Percentiles rank a stretch among this genome's conserved stretches.
Evolutionary conservation across 2,888 invertebrate genomes (phyloP).

Genomic region (Sesia apiformis): DNA sequence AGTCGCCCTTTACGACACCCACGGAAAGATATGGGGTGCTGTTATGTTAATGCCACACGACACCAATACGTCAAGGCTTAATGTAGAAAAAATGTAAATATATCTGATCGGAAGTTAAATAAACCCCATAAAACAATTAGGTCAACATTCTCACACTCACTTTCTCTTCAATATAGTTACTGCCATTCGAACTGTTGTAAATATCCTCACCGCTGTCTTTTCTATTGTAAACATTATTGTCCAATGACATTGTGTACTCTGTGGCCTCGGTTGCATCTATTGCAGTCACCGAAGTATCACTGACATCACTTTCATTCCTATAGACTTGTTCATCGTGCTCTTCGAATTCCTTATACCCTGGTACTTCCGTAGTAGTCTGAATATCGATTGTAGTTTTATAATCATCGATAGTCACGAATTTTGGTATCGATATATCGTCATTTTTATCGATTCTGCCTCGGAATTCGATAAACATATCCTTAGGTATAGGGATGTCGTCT

Average conservation of each 20-base stretch:
- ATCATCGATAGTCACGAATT: background rate
- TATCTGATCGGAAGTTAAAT: too few relatives aligned
- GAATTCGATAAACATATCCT: background rate
- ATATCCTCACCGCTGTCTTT: constrained; percentile 16
- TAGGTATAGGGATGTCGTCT: background rate
- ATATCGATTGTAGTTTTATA: background rate
- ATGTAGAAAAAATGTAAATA: too few relatives aligned
- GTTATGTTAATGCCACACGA: too few relatives aligned
- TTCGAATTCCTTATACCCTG: background rate
- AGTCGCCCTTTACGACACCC: too few relatives aligned
- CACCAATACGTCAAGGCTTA: too few relatives aligned
- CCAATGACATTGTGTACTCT: constrained; percentile 14
- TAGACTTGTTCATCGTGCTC: background rate
- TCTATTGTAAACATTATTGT: constrained; percentile 30
- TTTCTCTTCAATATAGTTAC: constrained; percentile 5
- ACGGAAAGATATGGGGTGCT: too few relatives aligned
- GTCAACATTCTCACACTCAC: too few relatives aligned
- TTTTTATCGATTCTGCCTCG: background rate
- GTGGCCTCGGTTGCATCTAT: constrained; percentile 7
- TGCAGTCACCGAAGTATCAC: background rate
- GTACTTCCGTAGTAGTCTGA: background rate
- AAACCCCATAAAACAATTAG: too few relatives aligned
- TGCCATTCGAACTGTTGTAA: constrained; percentile 15
- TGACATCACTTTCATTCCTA: background rate
- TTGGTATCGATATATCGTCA: background rate